Evolutionary conservation across 1,140 invertebrate genomes (phyloP).

Genomic region (Tetramorium alpestre): DNA sequence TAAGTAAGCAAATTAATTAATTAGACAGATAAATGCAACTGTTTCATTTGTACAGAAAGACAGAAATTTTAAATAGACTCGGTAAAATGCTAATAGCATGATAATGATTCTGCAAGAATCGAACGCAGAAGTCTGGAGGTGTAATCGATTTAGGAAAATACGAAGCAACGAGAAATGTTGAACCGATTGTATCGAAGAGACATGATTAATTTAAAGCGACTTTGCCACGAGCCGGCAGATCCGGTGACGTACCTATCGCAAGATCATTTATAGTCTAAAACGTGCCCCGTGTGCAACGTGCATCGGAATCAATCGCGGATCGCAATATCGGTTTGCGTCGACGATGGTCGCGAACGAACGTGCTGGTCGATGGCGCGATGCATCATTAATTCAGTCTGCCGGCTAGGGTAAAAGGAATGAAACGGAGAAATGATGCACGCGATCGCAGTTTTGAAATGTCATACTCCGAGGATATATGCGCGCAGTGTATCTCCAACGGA

Average conservation of each 20-base stretch:
- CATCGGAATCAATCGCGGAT: slow-evolving; percentile 26
- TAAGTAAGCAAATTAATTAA: neutral
- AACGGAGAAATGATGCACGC: slow-evolving; percentile 36
- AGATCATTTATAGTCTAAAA: slow-evolving; percentile 39
- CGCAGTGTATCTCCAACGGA: neutral
- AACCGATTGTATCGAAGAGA: neutral
- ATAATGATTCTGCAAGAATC: slow-evolving; percentile 23
- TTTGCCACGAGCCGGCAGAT: neutral
- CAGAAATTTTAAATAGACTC: neutral
- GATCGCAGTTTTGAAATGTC: slow-evolving; percentile 40
- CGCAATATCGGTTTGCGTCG: slow-evolving; percentile 28
- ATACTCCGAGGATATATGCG: slow-evolving; percentile 2
- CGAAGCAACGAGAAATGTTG: neutral
- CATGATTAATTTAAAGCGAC: slow-evolving; percentile 44
- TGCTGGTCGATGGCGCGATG: neutral
- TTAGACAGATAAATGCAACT: neutral
- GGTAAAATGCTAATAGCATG: neutral
- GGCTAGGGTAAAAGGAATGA: slow-evolving; percentile 30
- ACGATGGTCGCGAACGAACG: slow-evolving; percentile 6
- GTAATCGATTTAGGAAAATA: slow-evolving; percentile 9
- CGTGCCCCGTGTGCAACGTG: slow-evolving; percentile 14
- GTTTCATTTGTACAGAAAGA: neutral
- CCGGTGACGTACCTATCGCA: neutral
- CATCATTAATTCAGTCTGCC: slow-evolving; percentile 49
- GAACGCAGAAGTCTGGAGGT: neutral